A percentile compares a stretch with the other conserved stretches of the same genome.
These are phyloP conservation scores for Trichonephila inaurata DNA, from an alignment of 1,140 invertebrate species.

Conservation along the genomic window DNA sequence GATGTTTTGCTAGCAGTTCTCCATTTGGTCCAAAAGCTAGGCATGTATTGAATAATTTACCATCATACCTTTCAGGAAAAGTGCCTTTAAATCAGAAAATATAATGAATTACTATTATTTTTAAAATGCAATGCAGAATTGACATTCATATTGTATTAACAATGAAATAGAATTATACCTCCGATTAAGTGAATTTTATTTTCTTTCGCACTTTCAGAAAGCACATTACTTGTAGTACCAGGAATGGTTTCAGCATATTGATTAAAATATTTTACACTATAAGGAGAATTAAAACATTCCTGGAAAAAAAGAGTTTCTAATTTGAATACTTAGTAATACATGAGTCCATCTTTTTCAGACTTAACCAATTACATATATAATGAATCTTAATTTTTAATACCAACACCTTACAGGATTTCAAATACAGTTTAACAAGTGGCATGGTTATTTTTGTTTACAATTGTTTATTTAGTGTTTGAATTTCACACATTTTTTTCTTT, in stretches of 20 bases:
- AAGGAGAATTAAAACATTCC: slow-evolving; percentile 97
- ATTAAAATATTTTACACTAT: slow-evolving; percentile 92
- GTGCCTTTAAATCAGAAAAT: slow-evolving; percentile 83
- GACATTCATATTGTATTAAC: not conserved
- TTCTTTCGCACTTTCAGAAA: slow-evolving; percentile 89
- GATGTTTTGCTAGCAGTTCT: slow-evolving; percentile 84
- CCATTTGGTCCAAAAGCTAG: slow-evolving; percentile 92
- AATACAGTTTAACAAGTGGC: too few relatives aligned
- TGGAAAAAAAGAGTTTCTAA: slow-evolving; percentile 70
- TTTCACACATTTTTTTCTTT: too few relatives aligned
- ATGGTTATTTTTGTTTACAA: too few relatives aligned
- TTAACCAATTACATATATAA: too few relatives aligned
- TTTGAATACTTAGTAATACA: too few relatives aligned
- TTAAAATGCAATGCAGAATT: not conserved
- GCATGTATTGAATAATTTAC: slow-evolving; percentile 93
- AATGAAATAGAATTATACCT: slow-evolving; percentile 80
- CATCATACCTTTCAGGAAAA: slow-evolving; percentile 89
- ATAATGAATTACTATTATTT: not conserved
- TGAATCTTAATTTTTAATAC: too few relatives aligned
- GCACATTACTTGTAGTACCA: slow-evolving; percentile 86
- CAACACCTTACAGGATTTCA: too few relatives aligned
- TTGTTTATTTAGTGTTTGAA: too few relatives aligned
- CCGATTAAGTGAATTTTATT: slow-evolving; percentile 91
- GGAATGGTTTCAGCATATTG: slow-evolving; percentile 94
- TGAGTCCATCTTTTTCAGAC: too few relatives aligned